A percentile compares a stretch with the other conserved stretches of the same genome.
phyloP scores from a whole-genome alignment of 2,888 invertebrate genomes.

The Empis stercorea region DNA sequence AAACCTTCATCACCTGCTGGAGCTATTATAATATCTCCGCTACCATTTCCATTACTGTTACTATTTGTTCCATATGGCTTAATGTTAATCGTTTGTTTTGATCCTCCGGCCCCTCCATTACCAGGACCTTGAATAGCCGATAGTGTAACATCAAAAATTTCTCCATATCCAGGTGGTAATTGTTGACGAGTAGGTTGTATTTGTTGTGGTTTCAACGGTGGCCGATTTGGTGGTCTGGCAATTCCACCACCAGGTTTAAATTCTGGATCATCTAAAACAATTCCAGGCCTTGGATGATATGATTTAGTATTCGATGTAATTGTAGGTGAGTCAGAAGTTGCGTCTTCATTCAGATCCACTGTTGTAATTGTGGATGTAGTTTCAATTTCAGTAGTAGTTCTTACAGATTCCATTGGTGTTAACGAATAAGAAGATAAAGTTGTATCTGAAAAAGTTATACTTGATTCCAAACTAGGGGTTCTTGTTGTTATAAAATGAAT shows the following conservation, averaged over 20 bases:
- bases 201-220: conserved; percentile 28
- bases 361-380: conserved; percentile 12
- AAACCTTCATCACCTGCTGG: conserved; percentile 71
- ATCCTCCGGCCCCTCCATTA: conserved; percentile 37
- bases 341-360: conserved; percentile 2
- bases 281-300: conserved; percentile 70
- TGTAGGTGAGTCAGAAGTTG: conserved; percentile 9
- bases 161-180: conserved; percentile 48
- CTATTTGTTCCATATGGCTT: conserved; percentile 31
- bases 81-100: conserved; percentile 35
- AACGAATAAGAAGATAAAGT: background rate
- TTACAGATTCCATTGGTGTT: conserved; percentile 2
- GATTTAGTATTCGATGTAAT: conserved; percentile 24
- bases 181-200: conserved; percentile 35
- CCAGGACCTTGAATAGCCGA: conserved; percentile 78
- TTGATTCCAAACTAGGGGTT: conserved; percentile 4
- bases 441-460: conserved; percentile 10
- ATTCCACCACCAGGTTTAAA: conserved; percentile 52
- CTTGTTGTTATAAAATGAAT: conserved; percentile 5
- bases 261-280: conserved; percentile 73
- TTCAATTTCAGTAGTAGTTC: background rate
- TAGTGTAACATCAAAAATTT: conserved; percentile 78
- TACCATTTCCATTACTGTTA: conserved; percentile 21
- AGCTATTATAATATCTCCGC: conserved; percentile 61
- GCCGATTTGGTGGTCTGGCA: conserved; percentile 20